Evolutionary conservation across 2,113 vertebrate genomes (phyloP), one percentile per base, ranked within the genome.

Genomic region (Balaenoptera acutorostrata): DNA sequence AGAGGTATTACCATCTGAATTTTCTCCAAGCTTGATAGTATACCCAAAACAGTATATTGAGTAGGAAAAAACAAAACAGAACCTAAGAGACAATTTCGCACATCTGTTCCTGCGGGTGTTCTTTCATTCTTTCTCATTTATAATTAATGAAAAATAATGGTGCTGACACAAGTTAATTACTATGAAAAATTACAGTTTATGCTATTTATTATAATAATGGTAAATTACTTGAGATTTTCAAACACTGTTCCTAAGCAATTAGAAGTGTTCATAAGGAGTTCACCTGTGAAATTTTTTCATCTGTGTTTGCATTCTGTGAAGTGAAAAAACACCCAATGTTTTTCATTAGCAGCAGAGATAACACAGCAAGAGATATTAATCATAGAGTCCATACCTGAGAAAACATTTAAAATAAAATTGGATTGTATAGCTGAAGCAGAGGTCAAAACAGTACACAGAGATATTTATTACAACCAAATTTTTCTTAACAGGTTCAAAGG

Each of bases 121-220:
- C 96, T 97, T 99, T 98, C 98, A 98, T 99, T 98, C 74, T 97
- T 98, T 97, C 98, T 98, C 98, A 98, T 98, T 98, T 98, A 98
- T 98, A 98, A 98, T 99, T 98, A 99, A 99, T 98, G 98, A 98
- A 98, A 99, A 99, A 98, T 98, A 99, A 99, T 99, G 98, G 95
- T 98, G 98, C 98, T 98, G 98, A 98, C 98, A 98, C 95, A 98
- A 98, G 98, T 98, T 99, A 98, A 99, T 98, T 99, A 98, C 97
- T 98, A 98, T 98, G 98, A 99, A 99, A 98, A 98, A 99, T 98
- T 98, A 98, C 96, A 98, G 98, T 99, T 99, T 99, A 98, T 98
- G 97, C 90, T 98, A 99, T 98, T 98, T 98, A 98, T 99, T 98
- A 98, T 98, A 98, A 98, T 98, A 98, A 98, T 97, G 97, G 98